Base-by-base conservation (phyloP, 1,140 invertebrate genomes). In the Ditylenchus dipsaci region DNA sequence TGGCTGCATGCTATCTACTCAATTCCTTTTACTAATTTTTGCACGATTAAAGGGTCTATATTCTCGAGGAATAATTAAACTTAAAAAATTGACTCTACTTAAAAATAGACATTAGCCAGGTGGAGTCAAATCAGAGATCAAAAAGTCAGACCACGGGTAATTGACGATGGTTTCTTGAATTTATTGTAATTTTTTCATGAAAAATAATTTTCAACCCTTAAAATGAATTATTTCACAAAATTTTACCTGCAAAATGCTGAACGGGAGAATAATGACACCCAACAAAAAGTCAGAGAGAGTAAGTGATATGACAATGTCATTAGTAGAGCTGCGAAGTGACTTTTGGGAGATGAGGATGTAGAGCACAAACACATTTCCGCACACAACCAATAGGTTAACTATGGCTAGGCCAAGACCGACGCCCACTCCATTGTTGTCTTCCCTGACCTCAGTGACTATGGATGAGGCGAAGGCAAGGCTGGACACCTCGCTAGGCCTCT, bases 201-300 rank as follows among this genome's bases (percentile, higher is more conserved):
- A n/a, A n/a, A n/a, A n/a, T n/a, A n/a, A n/a, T n/a, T n/a, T n/a
- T n/a, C n/a, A n/a, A n/a, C n/a, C n/a, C n/a, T n/a, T n/a, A n/a
- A n/a, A n/a, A n/a, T n/a, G n/a, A 38, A 53, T 26, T 17, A 21
- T 53, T 53, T 26, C 15, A 5, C 49, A 53, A 53, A 53, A 53
- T 3, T 17, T 53, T 3, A 81, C 78, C 77, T 80, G 78, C 27
- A 78, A 69, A 43, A 83, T 80, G 29, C 81, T 77, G 66, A 85
- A 85, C 3, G 85, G 85, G 65, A 86, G 72, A 47, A 86, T 83
- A 26, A 83, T 63, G 58, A 84, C 75, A 33, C 84, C 85, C 8
- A 85, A 68, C 26, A 85, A 65, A 53, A 85, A 75, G 70, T 85
- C 84, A 17, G 82, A 77, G 29, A 84, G 61, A 9, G 79, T 82